Base-by-base conservation (phyloP, 2,797 vertebrate genomes). In the Falco concolor region DNA sequence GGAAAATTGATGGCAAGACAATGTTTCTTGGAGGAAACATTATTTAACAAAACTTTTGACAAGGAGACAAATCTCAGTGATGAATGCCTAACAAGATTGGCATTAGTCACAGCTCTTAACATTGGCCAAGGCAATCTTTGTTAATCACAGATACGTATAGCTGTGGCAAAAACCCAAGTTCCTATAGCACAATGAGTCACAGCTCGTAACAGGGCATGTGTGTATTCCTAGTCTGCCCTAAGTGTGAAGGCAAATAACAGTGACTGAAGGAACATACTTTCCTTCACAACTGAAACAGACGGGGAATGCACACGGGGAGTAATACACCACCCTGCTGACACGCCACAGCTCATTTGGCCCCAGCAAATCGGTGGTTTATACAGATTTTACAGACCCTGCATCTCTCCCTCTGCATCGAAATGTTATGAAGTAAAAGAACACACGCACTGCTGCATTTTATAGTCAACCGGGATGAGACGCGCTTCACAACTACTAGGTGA, bases 191-290 rank as follows among this genome's bases (percentile, higher is more conserved):
- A 82, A 52, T 56, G 82, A 95, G 73, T 89, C 87, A 90, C 9
- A 78, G 42, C 87, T 84, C 73, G 84, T 85, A 91, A 64, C 76
- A 84, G 87, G 85, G 76, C 91, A 94, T 89, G 85, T 93, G 89
- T 93, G 79, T 95, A 50, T 95, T 91, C 73, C 53, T 40, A 44
- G 52, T 27, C 49, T 8, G 14, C 72, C 32, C 0, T 4, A 84
- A 89, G 81, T 70, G 89, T 91, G 87, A 95, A 92, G 65, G 73
- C 95, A 96, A 96, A 88, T 93, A 96, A 36, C 21, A 87, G 84
- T 10, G 82, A 87, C 65, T 74, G 80, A 56, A 75, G 65, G 68
- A 87, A 87, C 5, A 2, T 32, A 40, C 91, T 95, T 96, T 83
- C 42, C 68, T 75, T 70, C 0, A 0, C 2, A 13, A 54, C 56